phyloP scores from a whole-genome alignment of 2,113 vertebrate genomes.

The Elanoides forficatus region DNA sequence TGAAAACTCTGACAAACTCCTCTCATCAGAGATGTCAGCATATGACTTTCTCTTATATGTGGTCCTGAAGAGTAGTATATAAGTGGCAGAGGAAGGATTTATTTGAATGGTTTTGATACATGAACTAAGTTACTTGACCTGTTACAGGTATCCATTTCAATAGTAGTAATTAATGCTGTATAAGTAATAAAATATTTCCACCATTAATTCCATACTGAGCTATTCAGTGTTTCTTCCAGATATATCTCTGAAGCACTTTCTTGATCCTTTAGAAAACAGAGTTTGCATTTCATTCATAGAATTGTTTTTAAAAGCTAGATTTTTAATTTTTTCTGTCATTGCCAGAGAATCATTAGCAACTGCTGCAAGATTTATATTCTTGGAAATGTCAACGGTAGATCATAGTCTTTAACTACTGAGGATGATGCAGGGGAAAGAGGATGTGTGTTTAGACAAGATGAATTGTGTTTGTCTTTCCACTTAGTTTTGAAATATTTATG shows the following conservation, averaged over 20 bases:
- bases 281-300: not conserved
- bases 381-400: slow-evolving; percentile 35
- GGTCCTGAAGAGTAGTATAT: not conserved
- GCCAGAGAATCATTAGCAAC: slow-evolving; percentile 5
- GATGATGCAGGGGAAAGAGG: slow-evolving; percentile 13
- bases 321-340: not conserved
- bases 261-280: not conserved
- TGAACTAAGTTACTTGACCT: not conserved
- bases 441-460: slow-evolving; percentile 55
- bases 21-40: not conserved
- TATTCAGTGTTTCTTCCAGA: not conserved
- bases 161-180: not conserved
- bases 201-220: not conserved
- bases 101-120: not conserved
- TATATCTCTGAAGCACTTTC: not conserved
- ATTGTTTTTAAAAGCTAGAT: not conserved
- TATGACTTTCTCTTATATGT: accelerated
- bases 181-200: not conserved
- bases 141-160: not conserved
- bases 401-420: slow-evolving; percentile 6
- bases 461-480: slow-evolving; percentile 43
- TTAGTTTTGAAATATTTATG: slow-evolving; percentile 55
- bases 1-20: not conserved
- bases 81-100: not conserved
- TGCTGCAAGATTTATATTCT: slow-evolving; percentile 55